Evolutionary conservation across 2,113 vertebrate species (phyloP).

Genomic region (Lampris incognitus): DNA sequence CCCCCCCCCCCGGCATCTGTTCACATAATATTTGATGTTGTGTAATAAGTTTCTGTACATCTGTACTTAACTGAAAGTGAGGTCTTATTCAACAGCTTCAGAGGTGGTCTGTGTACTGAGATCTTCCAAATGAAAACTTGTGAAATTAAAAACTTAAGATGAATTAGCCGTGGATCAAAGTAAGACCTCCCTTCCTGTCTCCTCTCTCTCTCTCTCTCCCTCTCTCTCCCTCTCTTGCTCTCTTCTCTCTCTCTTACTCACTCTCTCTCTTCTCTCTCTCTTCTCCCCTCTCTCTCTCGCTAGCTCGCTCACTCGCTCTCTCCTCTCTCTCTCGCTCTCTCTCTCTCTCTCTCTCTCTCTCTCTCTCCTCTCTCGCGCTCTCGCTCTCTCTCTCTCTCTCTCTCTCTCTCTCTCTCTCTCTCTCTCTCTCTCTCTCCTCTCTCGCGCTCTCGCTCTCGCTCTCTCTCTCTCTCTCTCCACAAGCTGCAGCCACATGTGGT

Average conservation of each 20-base stretch:
- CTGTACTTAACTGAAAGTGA: not conserved
- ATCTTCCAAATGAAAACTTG: constrained; percentile 46
- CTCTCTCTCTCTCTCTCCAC: constrained; percentile 27
- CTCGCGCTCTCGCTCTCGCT: constrained; percentile 1
- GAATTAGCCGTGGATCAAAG: constrained; percentile 72
- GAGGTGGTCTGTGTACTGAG: constrained; percentile 25
- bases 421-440: constrained; percentile 3
- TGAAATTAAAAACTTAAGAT: constrained; percentile 56
- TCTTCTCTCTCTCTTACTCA: not conserved
- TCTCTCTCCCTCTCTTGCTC: not conserved
- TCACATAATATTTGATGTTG: constrained; percentile 18
- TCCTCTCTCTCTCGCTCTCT: constrained; percentile 6
- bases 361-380: not conserved
- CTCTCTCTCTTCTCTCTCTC: no score
- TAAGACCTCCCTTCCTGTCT: not conserved
- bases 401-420: not conserved
- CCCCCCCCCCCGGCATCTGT: constrained; percentile 2
- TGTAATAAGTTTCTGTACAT: not conserved
- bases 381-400: not conserved
- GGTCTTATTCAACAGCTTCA: constrained; percentile 6
- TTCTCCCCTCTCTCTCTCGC: not conserved
- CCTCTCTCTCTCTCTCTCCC: not conserved
- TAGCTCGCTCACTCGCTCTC: not conserved
- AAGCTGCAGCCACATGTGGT: constrained; percentile 68
- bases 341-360: not conserved